phyloP scores from a whole-genome alignment of 2,888 invertebrate species.

The Nineta flava region DNA sequence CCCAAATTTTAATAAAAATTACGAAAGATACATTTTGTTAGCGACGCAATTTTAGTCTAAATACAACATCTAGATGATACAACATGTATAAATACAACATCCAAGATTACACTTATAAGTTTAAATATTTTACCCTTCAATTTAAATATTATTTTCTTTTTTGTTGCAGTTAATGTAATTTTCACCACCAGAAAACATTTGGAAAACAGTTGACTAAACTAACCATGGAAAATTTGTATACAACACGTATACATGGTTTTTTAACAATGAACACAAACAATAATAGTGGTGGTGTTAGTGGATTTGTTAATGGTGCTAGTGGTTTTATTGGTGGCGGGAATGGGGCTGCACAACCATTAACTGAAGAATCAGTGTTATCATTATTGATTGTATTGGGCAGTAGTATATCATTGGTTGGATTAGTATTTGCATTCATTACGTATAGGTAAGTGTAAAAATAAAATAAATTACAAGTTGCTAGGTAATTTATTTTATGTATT shows the following conservation, averaged over 20 bases:
- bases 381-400: constrained; percentile 47
- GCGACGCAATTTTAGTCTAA: no score
- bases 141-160: no score
- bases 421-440: constrained; percentile 53
- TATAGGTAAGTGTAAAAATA: constrained; percentile 36
- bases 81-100: no score
- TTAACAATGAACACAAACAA: constrained; percentile 21
- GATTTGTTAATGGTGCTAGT: no score
- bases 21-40: no score
- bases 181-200: neutral
- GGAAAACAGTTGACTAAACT: neutral
- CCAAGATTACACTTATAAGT: no score
- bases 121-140: no score
- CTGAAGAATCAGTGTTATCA: constrained; percentile 43
- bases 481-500: constrained; percentile 4
- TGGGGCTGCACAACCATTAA: constrained; percentile 18
- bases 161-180: neutral
- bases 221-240: constrained; percentile 32
- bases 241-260: constrained; percentile 30
- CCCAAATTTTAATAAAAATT: no score
- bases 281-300: constrained; percentile 16
- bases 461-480: neutral
- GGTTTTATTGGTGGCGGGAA: neutral
- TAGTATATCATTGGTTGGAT: constrained; percentile 46
- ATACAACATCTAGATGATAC: no score